Percentiles rank a stretch among this genome's conserved stretches.
phyloP scores from a whole-genome alignment of 37 sponge, comb jelly and placozoan species.

The Sycon ciliatum region DNA sequence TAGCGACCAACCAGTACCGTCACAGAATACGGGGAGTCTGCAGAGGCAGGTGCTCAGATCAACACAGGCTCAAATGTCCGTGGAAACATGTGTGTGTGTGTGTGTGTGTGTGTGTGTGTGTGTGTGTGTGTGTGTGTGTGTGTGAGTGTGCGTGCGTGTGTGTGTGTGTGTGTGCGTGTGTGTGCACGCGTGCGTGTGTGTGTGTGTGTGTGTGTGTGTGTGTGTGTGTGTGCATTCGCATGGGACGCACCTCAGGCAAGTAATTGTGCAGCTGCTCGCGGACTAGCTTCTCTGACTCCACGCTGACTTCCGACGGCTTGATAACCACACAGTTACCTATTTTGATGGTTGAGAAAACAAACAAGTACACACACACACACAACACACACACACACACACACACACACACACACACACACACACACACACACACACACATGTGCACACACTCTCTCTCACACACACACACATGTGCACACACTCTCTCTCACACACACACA shows the following conservation, averaged over 20 bases:
- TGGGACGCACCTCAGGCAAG: constrained; percentile 49
- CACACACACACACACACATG: neutral
- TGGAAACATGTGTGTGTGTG: neutral
- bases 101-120: neutral
- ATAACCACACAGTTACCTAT: constrained; percentile 61
- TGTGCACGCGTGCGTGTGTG: constrained; percentile 3
- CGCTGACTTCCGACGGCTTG: constrained; percentile 67
- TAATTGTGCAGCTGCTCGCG: constrained; percentile 52
- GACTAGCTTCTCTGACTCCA: constrained; percentile 46
- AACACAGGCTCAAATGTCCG: neutral
- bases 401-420: neutral
- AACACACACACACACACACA: too few relatives aligned
- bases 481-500: neutral
- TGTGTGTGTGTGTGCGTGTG: constrained; percentile 8
- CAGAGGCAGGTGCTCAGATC: neutral
- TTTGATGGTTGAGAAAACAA: neutral
- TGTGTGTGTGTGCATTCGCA: neutral
- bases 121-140: neutral
- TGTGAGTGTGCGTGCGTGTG: neutral
- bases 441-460: too few relatives aligned
- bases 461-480: neutral
- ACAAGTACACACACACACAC: too few relatives aligned
- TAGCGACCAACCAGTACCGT: too few relatives aligned
- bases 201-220: constrained; percentile 18
- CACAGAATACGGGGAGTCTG: too few relatives aligned